A percentile compares a stretch with the other conserved stretches of the same genome.
These are phyloP conservation scores for Caenorhabditis auriculariae DNA, from an alignment of 2,888 invertebrate genomes.

Conservation along the genomic window DNA sequence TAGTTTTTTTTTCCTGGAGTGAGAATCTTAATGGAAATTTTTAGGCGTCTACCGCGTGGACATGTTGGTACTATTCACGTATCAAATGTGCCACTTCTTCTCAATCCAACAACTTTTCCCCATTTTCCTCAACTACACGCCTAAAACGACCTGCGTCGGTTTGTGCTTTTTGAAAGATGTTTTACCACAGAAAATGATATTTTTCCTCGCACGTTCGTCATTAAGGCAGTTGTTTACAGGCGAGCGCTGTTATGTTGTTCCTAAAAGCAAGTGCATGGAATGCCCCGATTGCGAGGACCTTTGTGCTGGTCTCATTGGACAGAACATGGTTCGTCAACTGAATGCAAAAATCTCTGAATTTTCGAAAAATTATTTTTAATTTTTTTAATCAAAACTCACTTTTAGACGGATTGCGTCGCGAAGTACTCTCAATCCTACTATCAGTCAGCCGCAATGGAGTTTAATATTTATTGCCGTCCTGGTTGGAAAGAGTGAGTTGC, in stretches of 20 bases:
- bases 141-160: constrained; percentile 33
- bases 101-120: constrained; percentile 46
- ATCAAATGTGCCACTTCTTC: constrained; percentile 48
- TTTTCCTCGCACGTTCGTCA: too few relatives aligned
- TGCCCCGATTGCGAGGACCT: constrained; percentile 26
- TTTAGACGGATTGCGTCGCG: constrained; percentile 18
- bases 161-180: not conserved
- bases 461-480: constrained; percentile 29
- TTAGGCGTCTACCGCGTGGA: constrained; percentile 41
- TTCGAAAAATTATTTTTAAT: not conserved
- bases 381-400: not conserved
- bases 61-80: constrained; percentile 35
- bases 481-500: constrained; percentile 31
- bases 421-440: constrained; percentile 33
- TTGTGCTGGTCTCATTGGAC: constrained; percentile 9
- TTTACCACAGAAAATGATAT: too few relatives aligned
- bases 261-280: constrained; percentile 38
- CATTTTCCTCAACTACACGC: constrained; percentile 48
- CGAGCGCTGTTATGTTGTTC: constrained; percentile 33
- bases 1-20: not conserved
- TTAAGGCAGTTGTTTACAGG: too few relatives aligned
- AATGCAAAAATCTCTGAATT: constrained; percentile 12
- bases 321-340: constrained; percentile 8
- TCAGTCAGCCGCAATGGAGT: constrained; percentile 41
- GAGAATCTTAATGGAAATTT: constrained; percentile 10